These are phyloP conservation scores for Ellobium chinense DNA, from an alignment of 2,888 invertebrate species.

Conservation along the genomic window DNA sequence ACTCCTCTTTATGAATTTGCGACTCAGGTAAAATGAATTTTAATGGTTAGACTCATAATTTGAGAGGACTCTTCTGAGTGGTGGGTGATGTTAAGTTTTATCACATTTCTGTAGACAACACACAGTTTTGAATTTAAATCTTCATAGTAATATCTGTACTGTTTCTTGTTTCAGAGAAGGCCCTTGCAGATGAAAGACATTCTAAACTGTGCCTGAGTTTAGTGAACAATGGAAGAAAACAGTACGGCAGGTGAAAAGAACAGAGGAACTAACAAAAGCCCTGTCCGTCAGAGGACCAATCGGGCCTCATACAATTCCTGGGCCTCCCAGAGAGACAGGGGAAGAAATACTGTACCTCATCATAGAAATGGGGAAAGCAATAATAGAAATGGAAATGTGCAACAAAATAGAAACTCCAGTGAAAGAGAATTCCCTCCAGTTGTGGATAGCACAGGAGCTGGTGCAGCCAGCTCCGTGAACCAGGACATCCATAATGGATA, in stretches of 20 bases:
- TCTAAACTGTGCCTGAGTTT: not conserved
- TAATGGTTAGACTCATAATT: no score
- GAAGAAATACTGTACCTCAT: not conserved
- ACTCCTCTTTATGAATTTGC: no score
- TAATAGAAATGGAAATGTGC: not conserved
- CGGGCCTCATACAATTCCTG: not conserved
- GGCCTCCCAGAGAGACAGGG: not conserved
- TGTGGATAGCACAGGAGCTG: not conserved
- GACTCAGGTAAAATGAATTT: no score
- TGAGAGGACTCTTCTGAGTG: no score
- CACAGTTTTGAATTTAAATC: no score
- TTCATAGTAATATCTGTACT: no score
- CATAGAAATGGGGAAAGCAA: not conserved
- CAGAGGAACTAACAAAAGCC: not conserved
- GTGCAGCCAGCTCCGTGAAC: not conserved
- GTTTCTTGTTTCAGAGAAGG: no score
- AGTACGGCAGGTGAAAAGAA: not conserved
- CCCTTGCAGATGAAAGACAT: no score
- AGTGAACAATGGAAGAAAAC: constrained; percentile 9
- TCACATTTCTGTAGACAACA: no score
- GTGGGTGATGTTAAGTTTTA: no score
- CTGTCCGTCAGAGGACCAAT: not conserved
- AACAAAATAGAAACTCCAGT: not conserved
- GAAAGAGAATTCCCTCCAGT: not conserved
- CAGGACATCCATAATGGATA: not conserved